Base-by-base conservation (phyloP, 2,888 invertebrate species). In the Agonopterix arenella region DNA sequence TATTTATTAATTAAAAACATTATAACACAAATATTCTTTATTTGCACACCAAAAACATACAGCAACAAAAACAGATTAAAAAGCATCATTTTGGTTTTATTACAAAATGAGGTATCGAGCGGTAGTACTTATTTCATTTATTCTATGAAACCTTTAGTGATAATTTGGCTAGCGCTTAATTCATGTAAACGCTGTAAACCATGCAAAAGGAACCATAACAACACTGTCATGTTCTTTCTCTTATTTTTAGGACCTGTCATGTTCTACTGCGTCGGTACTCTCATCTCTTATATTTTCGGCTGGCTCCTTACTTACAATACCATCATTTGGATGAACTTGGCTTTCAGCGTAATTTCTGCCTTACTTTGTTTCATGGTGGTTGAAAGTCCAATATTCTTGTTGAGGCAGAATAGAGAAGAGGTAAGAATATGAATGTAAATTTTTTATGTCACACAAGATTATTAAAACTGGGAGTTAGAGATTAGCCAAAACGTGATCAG, bases 361-460 rank as follows among this genome's bases (percentile, higher is more conserved):
- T 52, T 70, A 0, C 61, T 84, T 0, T 56, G 80, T 7, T 49
- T 73, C 55, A 53, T 72, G 0, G 72, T 84, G 0, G 73, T 65
- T 0, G 89, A 89, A 47, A 88, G 85, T 47, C 89, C 89, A 0
- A 60, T 83, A 28, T 88, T 56, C 51, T 54, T 84, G 38, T 47
- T 89, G 42, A 73, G 75, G 49, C 71, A 83, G 54, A 80, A 80
- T 0, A 71, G 75, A 46, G 84, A 86, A 48, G 80, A 85, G 68
- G 88, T 89, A 42, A 57, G 61, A 8, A 11, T 10, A 11, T 11
- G 13, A 40, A n/a, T 40, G 4, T n/a, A 1, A 8, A 40, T 3
- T 40, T n/a, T 4, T 40, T 1, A n/a, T 40, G 40, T 40, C 10
- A n/a, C 1, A 40, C 9, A n/a, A n/a, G 10, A 40, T 7, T 4